Evolutionary conservation across 2,888 invertebrate genomes (phyloP).

Genomic region (Torymus tubicola): DNA sequence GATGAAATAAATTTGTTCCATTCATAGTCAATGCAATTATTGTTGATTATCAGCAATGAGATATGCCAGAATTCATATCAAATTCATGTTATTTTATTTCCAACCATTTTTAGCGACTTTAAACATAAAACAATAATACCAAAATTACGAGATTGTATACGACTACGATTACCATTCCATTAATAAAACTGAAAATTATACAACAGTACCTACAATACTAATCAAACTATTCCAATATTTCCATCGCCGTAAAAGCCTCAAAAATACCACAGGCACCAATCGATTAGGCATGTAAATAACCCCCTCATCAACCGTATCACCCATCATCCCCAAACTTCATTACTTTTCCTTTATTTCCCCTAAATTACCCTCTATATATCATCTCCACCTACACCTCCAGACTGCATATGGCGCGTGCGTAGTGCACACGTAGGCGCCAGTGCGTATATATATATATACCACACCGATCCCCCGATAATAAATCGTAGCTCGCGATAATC

Average conservation of each 20-base stretch:
- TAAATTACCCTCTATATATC: slow-evolving; percentile 54
- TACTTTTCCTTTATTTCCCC: slow-evolving; percentile 39
- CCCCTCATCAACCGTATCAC: not conserved
- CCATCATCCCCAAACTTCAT: slow-evolving; percentile 18
- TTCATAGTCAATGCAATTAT: no score
- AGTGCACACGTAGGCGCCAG: slow-evolving; percentile 59
- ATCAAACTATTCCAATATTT: no score
- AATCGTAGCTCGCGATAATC: slow-evolving; percentile 33
- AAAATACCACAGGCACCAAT: not conserved
- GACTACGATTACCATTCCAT: no score
- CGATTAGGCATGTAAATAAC: slow-evolving; percentile 10
- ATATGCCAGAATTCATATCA: no score
- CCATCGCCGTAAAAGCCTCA: not conserved
- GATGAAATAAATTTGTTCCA: no score
- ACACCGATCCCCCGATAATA: slow-evolving; percentile 62
- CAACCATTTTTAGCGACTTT: no score
- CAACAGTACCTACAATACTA: no score
- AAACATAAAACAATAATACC: no score
- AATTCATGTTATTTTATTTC: no score
- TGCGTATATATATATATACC: slow-evolving; percentile 66
- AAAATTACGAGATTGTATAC: no score
- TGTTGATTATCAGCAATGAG: no score
- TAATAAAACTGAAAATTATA: no score
- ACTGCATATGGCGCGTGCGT: slow-evolving; percentile 68
- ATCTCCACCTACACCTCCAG: slow-evolving; percentile 56